Percentiles rank a stretch among this genome's conserved stretches.
Conservation (phyloP, 64 coral and sea anemone genomes). For the Montipora cactus region DNA sequence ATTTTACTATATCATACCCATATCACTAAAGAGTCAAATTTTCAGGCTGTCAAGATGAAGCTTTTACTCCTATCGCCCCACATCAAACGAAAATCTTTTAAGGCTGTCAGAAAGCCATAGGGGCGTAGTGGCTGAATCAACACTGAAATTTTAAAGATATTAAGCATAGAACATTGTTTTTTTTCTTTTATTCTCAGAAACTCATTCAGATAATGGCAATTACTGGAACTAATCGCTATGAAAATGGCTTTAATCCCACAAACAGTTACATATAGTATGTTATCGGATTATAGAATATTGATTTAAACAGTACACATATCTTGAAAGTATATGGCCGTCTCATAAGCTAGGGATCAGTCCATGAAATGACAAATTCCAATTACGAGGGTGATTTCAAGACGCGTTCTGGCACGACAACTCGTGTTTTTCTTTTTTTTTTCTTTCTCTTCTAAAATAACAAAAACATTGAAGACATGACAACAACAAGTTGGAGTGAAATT, state of each 20-base stretch:
- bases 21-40: background rate
- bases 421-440: background rate
- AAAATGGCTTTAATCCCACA: background rate
- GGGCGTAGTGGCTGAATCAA: conserved; percentile 26
- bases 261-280: background rate
- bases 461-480: background rate
- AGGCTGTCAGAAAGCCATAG: background rate
- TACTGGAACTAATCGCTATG: background rate
- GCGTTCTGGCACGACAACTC: background rate
- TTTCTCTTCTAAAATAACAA: background rate
- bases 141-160: background rate
- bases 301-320: background rate
- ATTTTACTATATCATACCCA: background rate
- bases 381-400: background rate
- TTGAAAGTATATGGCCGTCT: background rate
- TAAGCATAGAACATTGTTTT: background rate
- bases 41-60: background rate
- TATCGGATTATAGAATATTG: conserved; percentile 38
- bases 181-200: background rate
- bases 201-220: background rate
- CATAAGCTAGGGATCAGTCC: background rate
- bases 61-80: background rate
- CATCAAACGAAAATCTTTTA: background rate
- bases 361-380: background rate
- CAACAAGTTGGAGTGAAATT: background rate